phyloP scores from a whole-genome alignment of 2,888 invertebrate genomes.

The Ctenicera cuprea region DNA sequence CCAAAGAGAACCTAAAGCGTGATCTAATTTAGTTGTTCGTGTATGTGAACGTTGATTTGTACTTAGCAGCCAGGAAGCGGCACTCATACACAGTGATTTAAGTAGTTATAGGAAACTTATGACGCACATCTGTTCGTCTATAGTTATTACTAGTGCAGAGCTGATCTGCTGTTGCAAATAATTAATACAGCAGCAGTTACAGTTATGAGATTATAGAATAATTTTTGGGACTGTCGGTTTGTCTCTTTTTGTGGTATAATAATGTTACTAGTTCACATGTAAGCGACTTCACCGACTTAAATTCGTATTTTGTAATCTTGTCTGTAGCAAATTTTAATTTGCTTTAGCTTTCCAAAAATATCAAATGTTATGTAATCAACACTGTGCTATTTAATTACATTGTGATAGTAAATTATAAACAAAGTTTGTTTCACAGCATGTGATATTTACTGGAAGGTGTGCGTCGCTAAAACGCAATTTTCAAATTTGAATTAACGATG shows the following conservation, averaged over 20 bases:
- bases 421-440: no score
- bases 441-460: no score
- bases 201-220: conserved; percentile 43
- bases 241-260: conserved; percentile 47
- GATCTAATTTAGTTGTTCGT: background rate
- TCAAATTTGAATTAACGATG: no score
- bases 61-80: conserved; percentile 30
- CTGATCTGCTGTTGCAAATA: conserved; percentile 32
- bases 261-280: conserved; percentile 58
- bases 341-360: conserved; percentile 41
- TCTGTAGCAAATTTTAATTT: conserved; percentile 33
- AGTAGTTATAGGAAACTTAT: conserved; percentile 45
- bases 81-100: conserved; percentile 37
- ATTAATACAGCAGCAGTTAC: conserved; percentile 35
- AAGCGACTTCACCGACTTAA: conserved; percentile 42
- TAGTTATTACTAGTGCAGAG: conserved; percentile 25
- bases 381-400: background rate
- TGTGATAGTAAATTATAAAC: no score
- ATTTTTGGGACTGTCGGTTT: conserved; percentile 47
- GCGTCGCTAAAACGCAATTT: no score
- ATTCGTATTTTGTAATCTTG: conserved; percentile 12
- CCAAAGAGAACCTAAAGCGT: background rate
- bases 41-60: conserved; percentile 7
- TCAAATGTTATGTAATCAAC: conserved; percentile 33
- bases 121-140: conserved; percentile 47